Evolutionary conservation across 2,113 vertebrate genomes (phyloP), one percentile per base, ranked within the genome.

Genomic region (Argyrosomus japonicus): DNA sequence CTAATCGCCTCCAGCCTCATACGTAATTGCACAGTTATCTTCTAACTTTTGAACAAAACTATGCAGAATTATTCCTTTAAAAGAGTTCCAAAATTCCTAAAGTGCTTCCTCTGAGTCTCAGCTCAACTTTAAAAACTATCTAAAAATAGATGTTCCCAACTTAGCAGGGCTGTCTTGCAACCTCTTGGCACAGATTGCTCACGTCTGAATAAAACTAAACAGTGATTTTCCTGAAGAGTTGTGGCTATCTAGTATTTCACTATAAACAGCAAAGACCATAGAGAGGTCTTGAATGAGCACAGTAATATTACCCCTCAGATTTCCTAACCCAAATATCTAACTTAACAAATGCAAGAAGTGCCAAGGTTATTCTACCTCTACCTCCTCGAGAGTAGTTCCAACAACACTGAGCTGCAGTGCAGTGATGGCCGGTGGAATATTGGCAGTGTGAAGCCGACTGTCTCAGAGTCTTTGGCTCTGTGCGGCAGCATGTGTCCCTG

Each of bases 351-450:
- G 2, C 32, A 60, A 18, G 25, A 15, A 43, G 12, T 27, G 13
- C 10, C 13, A 67, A 29, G 1, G 29, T 29, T 1, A 45, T 53
- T 47, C 40, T 18, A 18, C 25, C 69, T 57, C 60, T 48, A 3
- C 50, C 14, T 70, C 23, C 13, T 61, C 56, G 51, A 76, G 25
- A 6, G 45, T 25, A 70, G 32, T 27, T 36, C 32, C n/a, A 32
- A 14, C 73, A 58, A 71, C 74, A 69, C 72, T 57, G 6, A 69
- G 25, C 84, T 82, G 69, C 77, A 48, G 47, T 53, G 87, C 29
- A 88, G 70, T 81, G 50, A 6, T 5, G 62, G 79, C 54, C 79
- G 54, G 82, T 80, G 84, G 85, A 92, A 82, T 88, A 84, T 93
- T 92, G 89, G 88, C 84, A 75, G 76, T 1, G 36, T 63, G 75